Conservation (phyloP, 2,888 invertebrate genomes). For the Leptogaster cylindrica region DNA sequence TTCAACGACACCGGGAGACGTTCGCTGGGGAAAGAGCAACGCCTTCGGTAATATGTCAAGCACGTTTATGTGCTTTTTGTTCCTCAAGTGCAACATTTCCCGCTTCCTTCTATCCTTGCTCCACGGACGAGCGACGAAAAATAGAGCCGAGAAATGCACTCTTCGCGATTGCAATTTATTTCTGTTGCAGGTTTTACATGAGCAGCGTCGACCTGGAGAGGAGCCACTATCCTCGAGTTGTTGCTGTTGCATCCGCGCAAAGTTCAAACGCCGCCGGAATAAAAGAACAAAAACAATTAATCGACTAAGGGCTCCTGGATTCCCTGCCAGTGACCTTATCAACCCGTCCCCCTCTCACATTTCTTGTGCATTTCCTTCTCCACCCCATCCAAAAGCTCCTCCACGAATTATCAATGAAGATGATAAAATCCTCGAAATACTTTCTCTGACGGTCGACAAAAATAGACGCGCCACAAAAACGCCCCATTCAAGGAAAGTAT, state of each 20-base stretch:
- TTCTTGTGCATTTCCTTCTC: too few species aligned
- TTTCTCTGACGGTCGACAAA: not conserved
- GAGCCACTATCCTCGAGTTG: not conserved
- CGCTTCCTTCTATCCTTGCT: conserved; percentile 20
- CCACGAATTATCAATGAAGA: not conserved
- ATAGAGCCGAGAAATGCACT: not conserved
- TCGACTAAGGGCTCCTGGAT: not conserved
- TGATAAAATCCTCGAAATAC: not conserved
- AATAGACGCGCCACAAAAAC: not conserved
- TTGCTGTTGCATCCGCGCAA: not conserved
- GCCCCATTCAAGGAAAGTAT: not conserved
- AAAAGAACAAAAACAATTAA: conserved; percentile 1
- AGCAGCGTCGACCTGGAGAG: conserved; percentile 5
- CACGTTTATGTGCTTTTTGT: conserved; percentile 29
- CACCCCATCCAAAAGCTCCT: too few species aligned
- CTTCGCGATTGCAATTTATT: not conserved
- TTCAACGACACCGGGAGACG: conserved; percentile 16
- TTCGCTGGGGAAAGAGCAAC: conserved; percentile 17
- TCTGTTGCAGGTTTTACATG: not conserved
- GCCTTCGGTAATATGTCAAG: conserved; percentile 30
- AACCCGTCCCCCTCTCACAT: too few species aligned
- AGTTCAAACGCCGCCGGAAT: conserved; percentile 5
- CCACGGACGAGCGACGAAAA: not conserved
- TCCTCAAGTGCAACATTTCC: not conserved
- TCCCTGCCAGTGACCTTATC: conserved; percentile 5